Base-by-base conservation (phyloP, 2,888 invertebrate species). In the Atethmia centrago region DNA sequence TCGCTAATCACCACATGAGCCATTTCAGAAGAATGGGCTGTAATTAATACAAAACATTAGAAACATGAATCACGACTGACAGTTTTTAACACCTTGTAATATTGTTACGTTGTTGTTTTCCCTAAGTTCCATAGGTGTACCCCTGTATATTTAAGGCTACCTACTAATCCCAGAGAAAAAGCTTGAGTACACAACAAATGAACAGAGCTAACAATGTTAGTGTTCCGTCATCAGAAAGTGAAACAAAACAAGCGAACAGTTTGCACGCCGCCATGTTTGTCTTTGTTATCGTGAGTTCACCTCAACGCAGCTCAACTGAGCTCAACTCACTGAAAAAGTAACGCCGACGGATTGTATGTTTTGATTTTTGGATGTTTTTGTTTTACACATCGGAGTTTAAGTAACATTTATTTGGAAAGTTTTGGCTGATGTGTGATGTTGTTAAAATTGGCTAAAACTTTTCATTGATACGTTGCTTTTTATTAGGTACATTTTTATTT, bases 181-280 rank as follows among this genome's bases (percentile, higher is more conserved):
- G 56, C 67, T 51, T 28, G 56, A 49, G 42, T 31, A 71, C 56
- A 84, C 74, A 82, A 63, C 61, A 75, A 81, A 81, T 71, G 82
- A 82, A 84, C 75, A 74, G 65, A 62, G 40, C 76, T 62, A 81
- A 81, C 81, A 68, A 45, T 45, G 85, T 82, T 82, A 84, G 85
- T 66, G 70, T 81, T 80, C 81, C 85, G 85, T 84, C 85, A 84
- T 84, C 77, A 65, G 64, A 81, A 80, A 81, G 76, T 71, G 77
- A 65, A 68, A 84, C 71, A 76, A 81, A 84, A 82, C 81, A 81
- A 80, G 56, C 70, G 56, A 68, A 64, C 71, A 58, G 65, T 82
- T 76, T 81, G 81, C 65, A 19, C 62, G 28, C 56, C 47, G 80
- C 74, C 56, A 53, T 84, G 85, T 82, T 82, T 84, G 85, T 66